Evolutionary conservation across 1,140 invertebrate species (phyloP), one percentile per base, ranked within the genome.

Genomic region (Drosophila mayri): DNA sequence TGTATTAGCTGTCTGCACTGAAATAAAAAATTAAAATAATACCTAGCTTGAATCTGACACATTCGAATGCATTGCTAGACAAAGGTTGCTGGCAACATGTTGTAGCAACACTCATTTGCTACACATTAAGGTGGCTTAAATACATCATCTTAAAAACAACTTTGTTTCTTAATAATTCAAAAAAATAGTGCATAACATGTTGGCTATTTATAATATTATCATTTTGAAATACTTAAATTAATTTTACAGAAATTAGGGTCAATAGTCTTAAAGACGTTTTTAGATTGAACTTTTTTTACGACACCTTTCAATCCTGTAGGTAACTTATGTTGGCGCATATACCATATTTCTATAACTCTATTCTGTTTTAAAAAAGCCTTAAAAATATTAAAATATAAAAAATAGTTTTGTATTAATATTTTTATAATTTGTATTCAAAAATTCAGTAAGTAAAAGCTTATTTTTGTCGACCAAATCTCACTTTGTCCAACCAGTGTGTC

Each of bases 401-500:
- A 12, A 16, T 16, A 2, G 5, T 7, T 16, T 16, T 16, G 0
- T 38, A 38, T 16, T 16, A 10, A 3, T 28, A 28, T n/a, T 49
- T 28, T n/a, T 6, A 11, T 11, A 7, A 28, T 50, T 12, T 12
- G 3, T 2, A 9, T 22, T 20, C 32, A 22, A 1, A 49, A 46
- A 9, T 11, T 35, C 6, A 1, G 1, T 35, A 20, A 5, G 3
- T 35, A 25, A 65, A 65, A 65, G 62, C 54, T 65, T n/a, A 11
- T 25, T 10, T 37, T 47, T 11, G 10, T 2, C n/a, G 3, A 1
- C 5, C 18, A 55, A 38, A 32, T 40, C 1, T 2, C 4, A 1
- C 3, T 3, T 1, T 3, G 28, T 18, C 14, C 20, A n/a, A 35
- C 71, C 73, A 76, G 61, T 76, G 73, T 76, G 11, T 8, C 9